phyloP scores from a whole-genome alignment of 2,888 invertebrate species.

The Mythimna albipuncta region DNA sequence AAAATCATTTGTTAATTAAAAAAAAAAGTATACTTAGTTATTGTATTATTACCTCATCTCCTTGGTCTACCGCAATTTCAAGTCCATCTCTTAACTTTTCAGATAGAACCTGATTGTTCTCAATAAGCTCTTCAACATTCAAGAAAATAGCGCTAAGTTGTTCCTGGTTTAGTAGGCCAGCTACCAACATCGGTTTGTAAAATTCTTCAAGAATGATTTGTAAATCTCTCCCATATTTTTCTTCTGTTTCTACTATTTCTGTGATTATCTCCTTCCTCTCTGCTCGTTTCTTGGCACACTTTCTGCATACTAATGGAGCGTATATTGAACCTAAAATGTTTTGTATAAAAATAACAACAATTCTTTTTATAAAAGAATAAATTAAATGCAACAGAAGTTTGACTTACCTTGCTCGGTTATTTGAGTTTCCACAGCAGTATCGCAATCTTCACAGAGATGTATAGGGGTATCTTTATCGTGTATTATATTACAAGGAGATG shows the following conservation, averaged over 20 bases:
- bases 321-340: slow-evolving; percentile 91
- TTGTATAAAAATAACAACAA: neutral
- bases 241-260: slow-evolving; percentile 98
- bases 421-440: slow-evolving; percentile 94
- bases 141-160: slow-evolving; percentile 98
- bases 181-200: slow-evolving; percentile 97
- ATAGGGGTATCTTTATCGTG: slow-evolving; percentile 91
- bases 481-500: slow-evolving; percentile 85
- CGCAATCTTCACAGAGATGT: slow-evolving; percentile 96
- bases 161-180: slow-evolving; percentile 97
- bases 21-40: too few species aligned
- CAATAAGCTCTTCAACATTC: slow-evolving; percentile 97
- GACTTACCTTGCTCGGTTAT: slow-evolving; percentile 92
- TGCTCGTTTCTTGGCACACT: slow-evolving; percentile 96
- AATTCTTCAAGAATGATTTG: slow-evolving; percentile 98
- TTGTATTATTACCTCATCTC: slow-evolving; percentile 91
- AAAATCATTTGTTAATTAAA: too few species aligned
- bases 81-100: slow-evolving; percentile 96
- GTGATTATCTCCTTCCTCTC: slow-evolving; percentile 98
- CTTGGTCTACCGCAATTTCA: slow-evolving; percentile 95
- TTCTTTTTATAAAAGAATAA: neutral
- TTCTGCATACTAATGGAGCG: slow-evolving; percentile 95
- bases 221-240: slow-evolving; percentile 98
- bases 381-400: neutral
- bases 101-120: slow-evolving; percentile 96